Base-by-base conservation (phyloP, 2,888 invertebrate species). In the Hyposoter dolosus region DNA sequence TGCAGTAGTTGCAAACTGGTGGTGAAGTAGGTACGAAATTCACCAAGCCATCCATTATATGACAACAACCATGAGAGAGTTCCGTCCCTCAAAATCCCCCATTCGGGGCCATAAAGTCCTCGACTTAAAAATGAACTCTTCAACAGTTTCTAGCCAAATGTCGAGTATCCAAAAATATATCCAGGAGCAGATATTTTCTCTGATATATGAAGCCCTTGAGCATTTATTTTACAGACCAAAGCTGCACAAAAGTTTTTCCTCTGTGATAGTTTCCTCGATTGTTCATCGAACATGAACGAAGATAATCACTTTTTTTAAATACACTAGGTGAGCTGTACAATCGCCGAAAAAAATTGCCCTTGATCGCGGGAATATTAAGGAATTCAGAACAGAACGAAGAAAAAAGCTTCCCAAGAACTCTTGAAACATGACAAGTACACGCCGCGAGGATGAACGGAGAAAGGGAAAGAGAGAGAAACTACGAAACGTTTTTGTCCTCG, bases 331-430 rank as follows among this genome's bases (percentile, higher is more conserved):
- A 65, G 53, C n/a, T 43, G n/a, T 66, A 71, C 65, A 68, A 82
- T 76, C 50, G 65, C 60, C 47, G 65, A 53, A 77, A 88, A 80
- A 85, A 69, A 68, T 74, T 75, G 88, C 85, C 91, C 90, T 90
- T 90, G 90, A 90, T 91, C 90, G 88, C 66, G 84, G 83, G 85
- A 90, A 90, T 89, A 89, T 90, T 90, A 86, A 86, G 88, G 85
- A 87, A 86, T 66, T 86, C 85, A 85, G 85, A 86, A 83, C 68
- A 85, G 88, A n/a, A 28, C 2, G 72, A 40, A 53, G 82, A 80
- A 56, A 66, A 40, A 60, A 88, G 84, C 84, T 89, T 86, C 19
- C 81, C 82, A 74, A 63, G 76, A 40, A 45, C 78, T 63, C 81
- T 81, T 60, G 77, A 75, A 19, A 43, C 17, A 63, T n/a, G n/a